Percentiles rank a stretch among this genome's conserved stretches.
phyloP scores from a whole-genome alignment of 2,113 vertebrate species.

The Xenus cinereus region DNA sequence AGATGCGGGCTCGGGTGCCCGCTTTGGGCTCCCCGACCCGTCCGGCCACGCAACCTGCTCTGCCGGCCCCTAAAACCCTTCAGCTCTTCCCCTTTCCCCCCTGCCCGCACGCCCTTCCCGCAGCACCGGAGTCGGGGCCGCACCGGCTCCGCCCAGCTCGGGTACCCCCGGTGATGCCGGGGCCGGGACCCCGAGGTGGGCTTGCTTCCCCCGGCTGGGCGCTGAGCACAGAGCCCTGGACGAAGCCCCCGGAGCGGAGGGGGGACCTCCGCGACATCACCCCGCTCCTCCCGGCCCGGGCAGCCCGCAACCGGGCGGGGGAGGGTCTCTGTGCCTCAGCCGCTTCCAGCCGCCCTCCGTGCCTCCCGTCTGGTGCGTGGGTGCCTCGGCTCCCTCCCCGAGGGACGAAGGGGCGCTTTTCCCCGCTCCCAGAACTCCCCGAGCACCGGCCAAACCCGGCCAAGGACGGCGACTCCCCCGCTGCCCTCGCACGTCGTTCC shows the following conservation, averaged over 20 bases:
- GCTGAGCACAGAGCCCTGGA: neutral
- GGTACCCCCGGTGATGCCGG: neutral
- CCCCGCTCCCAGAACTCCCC: neutral
- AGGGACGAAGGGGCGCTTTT: neutral
- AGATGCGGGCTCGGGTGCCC: neutral
- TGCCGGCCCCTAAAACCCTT: neutral
- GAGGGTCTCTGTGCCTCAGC: too few relatives aligned
- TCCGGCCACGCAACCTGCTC: neutral
- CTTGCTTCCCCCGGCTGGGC: neutral
- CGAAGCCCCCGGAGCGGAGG: neutral
- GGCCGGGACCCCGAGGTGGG: neutral
- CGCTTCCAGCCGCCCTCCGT: neutral
- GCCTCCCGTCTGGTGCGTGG: neutral
- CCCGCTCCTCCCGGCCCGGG: neutral
- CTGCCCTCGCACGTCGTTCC: neutral
- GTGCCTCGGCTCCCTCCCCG: neutral
- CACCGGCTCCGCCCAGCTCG: neutral
- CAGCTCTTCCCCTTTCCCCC: neutral
- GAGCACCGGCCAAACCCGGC: neutral
- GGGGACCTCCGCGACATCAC: neutral
- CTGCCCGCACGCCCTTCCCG: neutral
- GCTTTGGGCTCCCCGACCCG: neutral
- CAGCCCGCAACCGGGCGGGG: neutral
- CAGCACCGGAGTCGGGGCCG: neutral
- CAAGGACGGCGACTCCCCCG: neutral